Percentiles rank a stretch among this genome's conserved stretches.
Conservation (phyloP, 2,113 vertebrate genomes). For the Collichthys lucidus region DNA sequence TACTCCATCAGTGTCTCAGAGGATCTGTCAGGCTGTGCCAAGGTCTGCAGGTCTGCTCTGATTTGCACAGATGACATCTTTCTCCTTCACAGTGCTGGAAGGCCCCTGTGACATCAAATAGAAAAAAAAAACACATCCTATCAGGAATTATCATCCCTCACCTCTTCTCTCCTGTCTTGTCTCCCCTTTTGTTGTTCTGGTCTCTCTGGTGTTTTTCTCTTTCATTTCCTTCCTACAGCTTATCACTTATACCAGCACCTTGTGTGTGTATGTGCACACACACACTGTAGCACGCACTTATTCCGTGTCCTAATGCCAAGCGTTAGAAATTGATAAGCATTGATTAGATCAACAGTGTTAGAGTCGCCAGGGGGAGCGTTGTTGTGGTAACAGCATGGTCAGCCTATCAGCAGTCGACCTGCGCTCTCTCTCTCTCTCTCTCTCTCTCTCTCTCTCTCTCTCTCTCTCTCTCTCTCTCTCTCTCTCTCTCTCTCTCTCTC, state of each 20-base stretch:
- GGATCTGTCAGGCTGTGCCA: constrained; percentile 17
- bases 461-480: background rate
- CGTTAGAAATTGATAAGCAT: constrained; percentile 50
- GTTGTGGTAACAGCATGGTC: constrained; percentile 58
- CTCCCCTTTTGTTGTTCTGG: background rate
- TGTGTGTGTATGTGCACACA: background rate
- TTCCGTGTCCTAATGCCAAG: constrained; percentile 12
- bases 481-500: too few relatives aligned
- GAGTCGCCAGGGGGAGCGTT: constrained; percentile 60
- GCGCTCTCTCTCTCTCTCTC: too few relatives aligned
- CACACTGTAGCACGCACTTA: background rate
- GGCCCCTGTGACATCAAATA: background rate
- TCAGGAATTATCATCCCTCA: background rate
- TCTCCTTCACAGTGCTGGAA: background rate
- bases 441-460: too few relatives aligned
- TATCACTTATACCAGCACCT: background rate
- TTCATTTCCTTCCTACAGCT: background rate
- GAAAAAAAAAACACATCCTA: background rate
- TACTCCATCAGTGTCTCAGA: constrained; percentile 1
- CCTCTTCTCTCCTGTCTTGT: background rate
- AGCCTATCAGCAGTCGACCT: constrained; percentile 42
- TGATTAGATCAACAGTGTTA: constrained; percentile 40
- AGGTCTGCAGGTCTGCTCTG: constrained; percentile 37
- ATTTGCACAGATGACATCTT: constrained; percentile 9
- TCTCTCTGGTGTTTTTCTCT: background rate